phyloP scores from a whole-genome alignment of 2,113 vertebrate genomes.

The Myodes glareolus region DNA sequence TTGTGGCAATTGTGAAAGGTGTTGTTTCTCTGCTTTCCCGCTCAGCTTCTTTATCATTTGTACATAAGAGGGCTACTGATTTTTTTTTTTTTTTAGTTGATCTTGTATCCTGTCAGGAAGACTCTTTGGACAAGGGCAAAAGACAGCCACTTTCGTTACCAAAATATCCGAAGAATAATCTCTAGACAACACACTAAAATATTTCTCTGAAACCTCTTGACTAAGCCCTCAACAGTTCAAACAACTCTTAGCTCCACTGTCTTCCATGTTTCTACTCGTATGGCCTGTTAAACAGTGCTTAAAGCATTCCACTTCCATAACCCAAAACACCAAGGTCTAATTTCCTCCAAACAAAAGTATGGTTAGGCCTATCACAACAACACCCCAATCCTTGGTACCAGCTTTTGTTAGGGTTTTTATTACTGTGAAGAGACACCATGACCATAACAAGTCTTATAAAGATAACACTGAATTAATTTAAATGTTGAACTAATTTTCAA shows the following conservation, averaged over 20 bases:
- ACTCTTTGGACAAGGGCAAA: too few relatives aligned
- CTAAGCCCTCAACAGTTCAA: too few relatives aligned
- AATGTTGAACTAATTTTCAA: slow-evolving; percentile 32
- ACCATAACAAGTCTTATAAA: not conserved
- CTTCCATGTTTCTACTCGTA: not conserved
- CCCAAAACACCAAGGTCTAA: not conserved
- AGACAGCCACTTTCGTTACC: not conserved
- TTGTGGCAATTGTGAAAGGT: too few relatives aligned
- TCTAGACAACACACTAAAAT: not conserved
- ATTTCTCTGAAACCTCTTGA: not conserved
- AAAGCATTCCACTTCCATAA: not conserved
- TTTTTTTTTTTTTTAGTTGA: too few relatives aligned
- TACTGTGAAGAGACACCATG: not conserved
- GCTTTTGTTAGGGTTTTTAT: not conserved
- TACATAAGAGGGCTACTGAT: too few relatives aligned
- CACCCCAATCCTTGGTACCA: not conserved
- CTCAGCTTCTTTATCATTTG: too few relatives aligned
- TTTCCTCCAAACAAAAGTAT: not conserved
- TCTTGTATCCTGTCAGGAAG: not conserved
- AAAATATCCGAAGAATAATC: not conserved
- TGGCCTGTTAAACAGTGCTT: not conserved
- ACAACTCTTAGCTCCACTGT: not conserved
- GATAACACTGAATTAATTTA: not conserved
- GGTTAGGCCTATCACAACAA: not conserved
- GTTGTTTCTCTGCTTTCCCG: too few relatives aligned